These are phyloP conservation scores for Helicoverpa armigera DNA, from an alignment of 1,140 invertebrate genomes.

Conservation along the genomic window DNA sequence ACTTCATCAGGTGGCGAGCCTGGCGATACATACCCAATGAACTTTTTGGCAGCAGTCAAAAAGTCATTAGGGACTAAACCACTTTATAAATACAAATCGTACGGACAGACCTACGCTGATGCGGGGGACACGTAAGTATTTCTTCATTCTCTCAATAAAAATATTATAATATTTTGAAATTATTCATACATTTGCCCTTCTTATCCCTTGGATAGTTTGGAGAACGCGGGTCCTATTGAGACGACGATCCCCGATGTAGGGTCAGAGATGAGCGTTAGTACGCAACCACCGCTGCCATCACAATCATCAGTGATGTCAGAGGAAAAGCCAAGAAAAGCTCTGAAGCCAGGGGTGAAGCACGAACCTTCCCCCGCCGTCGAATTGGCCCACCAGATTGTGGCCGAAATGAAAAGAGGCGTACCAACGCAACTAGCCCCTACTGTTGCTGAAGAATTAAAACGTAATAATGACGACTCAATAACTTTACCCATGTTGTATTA, in stretches of 20 bases:
- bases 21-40: constrained; percentile 71
- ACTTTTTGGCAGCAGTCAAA: constrained; percentile 68
- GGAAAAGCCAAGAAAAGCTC: too few relatives aligned
- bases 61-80: constrained; percentile 66
- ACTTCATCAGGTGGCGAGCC: constrained; percentile 66
- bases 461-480: constrained; percentile 48
- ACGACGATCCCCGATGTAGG: too few relatives aligned
- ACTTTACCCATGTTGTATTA: too few relatives aligned
- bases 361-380: constrained; percentile 53
- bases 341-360: constrained; percentile 11
- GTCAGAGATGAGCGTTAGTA: too few relatives aligned
- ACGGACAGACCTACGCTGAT: constrained; percentile 70
- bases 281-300: too few relatives aligned
- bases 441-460: constrained; percentile 56
- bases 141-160: constrained; percentile 49
- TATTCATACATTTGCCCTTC: too few relatives aligned
- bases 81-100: constrained; percentile 73
- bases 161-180: too few relatives aligned
- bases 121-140: constrained; percentile 68
- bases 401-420: constrained; percentile 65
- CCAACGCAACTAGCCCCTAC: constrained; percentile 64
- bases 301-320: too few relatives aligned
- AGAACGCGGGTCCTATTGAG: too few relatives aligned
- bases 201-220: too few relatives aligned
- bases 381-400: constrained; percentile 62